phyloP scores from a whole-genome alignment of 2,888 invertebrate genomes.

The Luperina testacea region DNA sequence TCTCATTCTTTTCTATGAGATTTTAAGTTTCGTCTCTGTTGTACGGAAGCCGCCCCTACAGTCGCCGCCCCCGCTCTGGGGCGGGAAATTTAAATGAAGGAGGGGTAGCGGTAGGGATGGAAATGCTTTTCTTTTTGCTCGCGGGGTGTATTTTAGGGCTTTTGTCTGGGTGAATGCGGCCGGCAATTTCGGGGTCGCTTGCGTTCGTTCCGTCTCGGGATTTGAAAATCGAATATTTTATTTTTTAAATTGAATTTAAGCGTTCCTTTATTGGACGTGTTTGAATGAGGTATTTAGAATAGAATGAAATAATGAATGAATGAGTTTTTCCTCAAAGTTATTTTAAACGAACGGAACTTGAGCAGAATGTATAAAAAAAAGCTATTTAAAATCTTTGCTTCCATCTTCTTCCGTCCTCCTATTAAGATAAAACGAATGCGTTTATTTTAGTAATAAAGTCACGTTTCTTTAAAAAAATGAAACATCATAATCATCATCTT shows the following conservation, averaged over 20 bases:
- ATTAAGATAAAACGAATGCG: slow-evolving; percentile 52
- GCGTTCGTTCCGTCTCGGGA: slow-evolving; percentile 84
- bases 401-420: slow-evolving; percentile 46
- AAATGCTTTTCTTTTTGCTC: slow-evolving; percentile 90
- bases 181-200: slow-evolving; percentile 89
- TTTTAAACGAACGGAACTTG: slow-evolving; percentile 33
- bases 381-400: slow-evolving; percentile 36
- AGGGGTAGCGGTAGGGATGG: slow-evolving; percentile 88
- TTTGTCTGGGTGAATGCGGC: slow-evolving; percentile 90
- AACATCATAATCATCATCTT: slow-evolving; percentile 9
- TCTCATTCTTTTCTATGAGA: slow-evolving; percentile 89
- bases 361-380: slow-evolving; percentile 21
- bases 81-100: slow-evolving; percentile 89
- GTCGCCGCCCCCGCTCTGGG: slow-evolving; percentile 87
- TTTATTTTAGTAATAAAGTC: slow-evolving; percentile 40
- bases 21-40: slow-evolving; percentile 87
- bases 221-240: slow-evolving; percentile 82
- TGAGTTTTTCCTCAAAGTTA: slow-evolving; percentile 33
- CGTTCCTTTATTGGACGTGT: slow-evolving; percentile 53
- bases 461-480: slow-evolving; percentile 38
- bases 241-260: slow-evolving; percentile 64
- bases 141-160: slow-evolving; percentile 88
- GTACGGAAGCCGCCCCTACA: slow-evolving; percentile 88
- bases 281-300: slow-evolving; percentile 56
- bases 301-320: slow-evolving; percentile 46